Evolutionary conservation across 2,888 invertebrate genomes (phyloP), one percentile per base, ranked within the genome.

Genomic region (Xanthorhoe spadicearia): DNA sequence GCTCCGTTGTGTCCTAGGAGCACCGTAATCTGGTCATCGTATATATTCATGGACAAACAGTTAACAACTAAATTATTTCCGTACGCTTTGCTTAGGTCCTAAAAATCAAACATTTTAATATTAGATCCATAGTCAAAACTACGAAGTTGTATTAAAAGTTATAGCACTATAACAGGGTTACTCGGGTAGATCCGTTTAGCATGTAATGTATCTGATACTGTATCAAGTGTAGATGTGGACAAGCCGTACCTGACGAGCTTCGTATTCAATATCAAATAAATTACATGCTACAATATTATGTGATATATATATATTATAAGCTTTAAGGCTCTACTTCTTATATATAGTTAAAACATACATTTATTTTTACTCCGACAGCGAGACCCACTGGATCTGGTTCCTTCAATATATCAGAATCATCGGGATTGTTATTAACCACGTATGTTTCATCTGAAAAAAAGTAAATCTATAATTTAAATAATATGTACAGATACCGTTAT

Each of bases 21-120:
- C 0, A 97, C 97, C 0, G 98, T 98, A 69, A 98, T 98, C 90
- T 98, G 98, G 68, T 96, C 96, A 80, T 97, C 96, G 81, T 96
- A 98, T 94, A 98, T 96, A 77, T 97, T 97, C 68, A 98, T 78
- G n/a, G 94, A 94, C 57, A 98, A 87, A 65, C 95, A 94, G 68
- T 95, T 94, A 0, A 97, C 96, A 1, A 95, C 96, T 28, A 91
- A 77, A 81, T 94, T 94, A 4, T 85, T 86, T 0, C 88, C 92
- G 75, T 94, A 96, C 0, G 92, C 86, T 89, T 97, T 97, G 9
- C 94, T 94, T 15, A 97, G 83, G 78, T 94, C 94, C 89, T 92
- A 89, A 43, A 43, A 43, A 4, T 13, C 3, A 43, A 43, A 13
- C 32, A 32, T 7, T 32, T 1, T 6, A 32, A 32, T 32, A 4